Percentiles rank a stretch among this genome's conserved stretches.
phyloP scores from a whole-genome alignment of 2,888 invertebrate species.

The Ophioninae sp. region DNA sequence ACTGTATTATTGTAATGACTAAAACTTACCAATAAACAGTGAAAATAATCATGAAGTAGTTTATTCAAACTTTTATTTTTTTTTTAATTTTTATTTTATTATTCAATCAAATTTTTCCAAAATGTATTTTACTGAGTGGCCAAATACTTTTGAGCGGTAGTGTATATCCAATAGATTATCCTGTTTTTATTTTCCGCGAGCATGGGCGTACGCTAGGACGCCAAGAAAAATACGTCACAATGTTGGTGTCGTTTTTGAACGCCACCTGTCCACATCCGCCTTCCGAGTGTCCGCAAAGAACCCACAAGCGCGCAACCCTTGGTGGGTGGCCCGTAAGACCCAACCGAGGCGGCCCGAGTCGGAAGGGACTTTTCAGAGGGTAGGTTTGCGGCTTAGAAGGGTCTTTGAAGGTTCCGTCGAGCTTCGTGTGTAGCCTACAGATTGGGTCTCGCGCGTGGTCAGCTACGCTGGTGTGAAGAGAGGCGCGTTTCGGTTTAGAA shows the following conservation, averaged over 20 bases:
- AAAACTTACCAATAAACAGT: no score
- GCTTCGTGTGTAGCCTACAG: slow-evolving; percentile 4
- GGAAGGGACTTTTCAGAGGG: slow-evolving; percentile 14
- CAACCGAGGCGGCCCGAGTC: background rate
- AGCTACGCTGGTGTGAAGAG: slow-evolving; percentile 19
- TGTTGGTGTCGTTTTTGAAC: slow-evolving; percentile 48
- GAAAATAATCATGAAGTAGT: no score
- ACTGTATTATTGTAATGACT: no score
- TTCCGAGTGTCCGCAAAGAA: background rate
- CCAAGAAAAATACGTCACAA: slow-evolving; percentile 37
- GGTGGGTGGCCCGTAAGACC: slow-evolving; percentile 33
- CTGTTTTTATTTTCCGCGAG: background rate
- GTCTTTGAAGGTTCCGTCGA: slow-evolving; percentile 41
- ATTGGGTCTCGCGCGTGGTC: slow-evolving; percentile 23
- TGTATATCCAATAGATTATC: slow-evolving; percentile 12
- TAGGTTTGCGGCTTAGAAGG: slow-evolving; percentile 26
- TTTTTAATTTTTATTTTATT: no score
- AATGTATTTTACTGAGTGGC: no score
- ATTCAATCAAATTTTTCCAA: no score
- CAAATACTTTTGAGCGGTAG: no score
- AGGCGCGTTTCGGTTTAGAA: background rate
- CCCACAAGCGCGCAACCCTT: background rate
- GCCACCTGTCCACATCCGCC: slow-evolving; percentile 76
- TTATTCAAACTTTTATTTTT: no score
- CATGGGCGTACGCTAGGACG: background rate